Conservation (phyloP, 2,888 invertebrate species). For the Sarcophaga subvicina region DNA sequence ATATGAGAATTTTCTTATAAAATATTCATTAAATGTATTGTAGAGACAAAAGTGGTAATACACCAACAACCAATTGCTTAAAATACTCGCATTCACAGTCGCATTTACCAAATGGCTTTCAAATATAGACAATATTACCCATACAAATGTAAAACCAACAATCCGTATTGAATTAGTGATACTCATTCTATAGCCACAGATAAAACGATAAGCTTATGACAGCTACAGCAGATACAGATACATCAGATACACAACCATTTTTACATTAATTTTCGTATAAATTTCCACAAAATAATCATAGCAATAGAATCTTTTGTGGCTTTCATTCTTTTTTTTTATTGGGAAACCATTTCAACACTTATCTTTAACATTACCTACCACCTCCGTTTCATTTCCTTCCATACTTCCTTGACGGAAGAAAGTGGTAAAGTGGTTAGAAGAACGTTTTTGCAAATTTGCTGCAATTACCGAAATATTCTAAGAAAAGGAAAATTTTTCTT, state of each 20-base stretch:
- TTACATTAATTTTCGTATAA: constrained; percentile 3
- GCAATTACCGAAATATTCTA: constrained; percentile 42
- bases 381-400: not conserved
- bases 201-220: not conserved
- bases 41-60: constrained; percentile 52
- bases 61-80: constrained; percentile 53
- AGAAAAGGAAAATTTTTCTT: not conserved
- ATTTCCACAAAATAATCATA: not conserved
- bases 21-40: constrained; percentile 62
- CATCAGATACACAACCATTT: not conserved
- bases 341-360: constrained; percentile 34
- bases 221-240: not conserved
- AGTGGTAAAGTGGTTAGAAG: constrained; percentile 14
- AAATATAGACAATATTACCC: not conserved
- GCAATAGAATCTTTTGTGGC: constrained; percentile 35
- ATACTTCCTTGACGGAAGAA: constrained; percentile 1
- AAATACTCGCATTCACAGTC: constrained; percentile 31
- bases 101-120: not conserved
- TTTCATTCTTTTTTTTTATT: not conserved
- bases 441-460: constrained; percentile 47
- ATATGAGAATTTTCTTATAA: constrained; percentile 50
- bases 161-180: not conserved
- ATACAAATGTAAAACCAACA: not conserved
- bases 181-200: not conserved
- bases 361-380: not conserved